Conservation (phyloP, 2,888 invertebrate species). For the Caenorhabditis wallacei region DNA sequence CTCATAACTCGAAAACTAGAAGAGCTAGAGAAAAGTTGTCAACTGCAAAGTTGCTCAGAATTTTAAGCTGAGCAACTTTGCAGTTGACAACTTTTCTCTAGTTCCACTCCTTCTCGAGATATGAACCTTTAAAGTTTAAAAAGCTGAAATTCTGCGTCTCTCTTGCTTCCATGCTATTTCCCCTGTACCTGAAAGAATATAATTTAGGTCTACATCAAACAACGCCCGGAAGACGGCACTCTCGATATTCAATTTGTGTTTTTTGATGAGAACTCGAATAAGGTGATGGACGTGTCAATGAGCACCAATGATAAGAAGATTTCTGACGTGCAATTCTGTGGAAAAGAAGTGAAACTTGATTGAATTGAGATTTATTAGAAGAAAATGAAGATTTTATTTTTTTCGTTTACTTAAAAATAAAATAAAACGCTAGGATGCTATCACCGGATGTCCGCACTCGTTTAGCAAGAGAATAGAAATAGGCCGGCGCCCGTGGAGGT, state of each 20-base stretch:
- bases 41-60: no score
- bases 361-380: neutral
- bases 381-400: neutral
- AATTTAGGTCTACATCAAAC: constrained; percentile 25
- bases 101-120: neutral
- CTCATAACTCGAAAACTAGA: no score
- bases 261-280: constrained; percentile 1
- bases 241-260: constrained; percentile 22
- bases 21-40: no score
- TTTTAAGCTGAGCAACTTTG: no score
- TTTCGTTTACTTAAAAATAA: neutral
- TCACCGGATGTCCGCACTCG: no score
- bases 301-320: neutral
- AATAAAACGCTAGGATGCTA: no score
- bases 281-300: constrained; percentile 40
- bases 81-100: neutral
- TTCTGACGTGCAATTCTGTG: constrained; percentile 21
- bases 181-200: neutral
- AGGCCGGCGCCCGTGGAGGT: no score
- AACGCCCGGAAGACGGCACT: constrained; percentile 7
- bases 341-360: constrained; percentile 17
- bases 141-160: no score
- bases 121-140: no score
- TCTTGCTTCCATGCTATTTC: neutral
- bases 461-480: no score